Base-by-base conservation (phyloP, 2,888 invertebrate species). In the Drosophila siamana region DNA sequence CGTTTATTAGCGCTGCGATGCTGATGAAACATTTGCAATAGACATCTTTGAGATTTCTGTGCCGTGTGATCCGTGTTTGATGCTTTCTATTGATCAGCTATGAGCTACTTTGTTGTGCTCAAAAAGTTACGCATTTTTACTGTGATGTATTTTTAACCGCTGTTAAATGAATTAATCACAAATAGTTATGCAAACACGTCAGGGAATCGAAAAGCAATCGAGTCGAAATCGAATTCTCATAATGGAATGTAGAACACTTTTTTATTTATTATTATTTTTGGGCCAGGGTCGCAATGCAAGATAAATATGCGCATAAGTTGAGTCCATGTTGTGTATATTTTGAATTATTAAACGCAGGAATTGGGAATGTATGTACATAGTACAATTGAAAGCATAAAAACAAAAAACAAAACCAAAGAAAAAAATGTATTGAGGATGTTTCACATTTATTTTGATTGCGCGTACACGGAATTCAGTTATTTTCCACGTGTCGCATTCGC, bases 1-100 rank as follows among this genome's bases (percentile, higher is more conserved):
- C 82, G 72, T 68, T 85, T 85, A 82, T 85, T 81, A 74, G 71
- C 86, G 67, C 54, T n/a, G 38, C 40, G 50, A 40, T 73, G 50
- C 40, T 73, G 69, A 62, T 67, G 60, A 71, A 60, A 63, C 51
- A 67, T 56, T 63, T 56, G 11, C 56, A 24, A 22, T 15, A 8
- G 19, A 24, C 24, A 72, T 28, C 69, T 52, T 64, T 56, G 51
- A 56, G 57, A 50, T 55, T 44, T 44, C 38, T 38, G 30, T 36
- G 16, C 16, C 8, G 26, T 30, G 22, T 8, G 19, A 19, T 19
- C 19, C 1, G 19, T 19, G 19, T 3, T n/a, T n/a, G 19, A 19
- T 3, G 19, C 19, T 19, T 19, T 19, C 3, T 19, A 19, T 19
- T 19, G 19, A 19, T 19, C 19, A 19, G 19, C n/a, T 19, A 3